phyloP scores from a whole-genome alignment of 2,888 invertebrate species.

The Elmis aenea region DNA sequence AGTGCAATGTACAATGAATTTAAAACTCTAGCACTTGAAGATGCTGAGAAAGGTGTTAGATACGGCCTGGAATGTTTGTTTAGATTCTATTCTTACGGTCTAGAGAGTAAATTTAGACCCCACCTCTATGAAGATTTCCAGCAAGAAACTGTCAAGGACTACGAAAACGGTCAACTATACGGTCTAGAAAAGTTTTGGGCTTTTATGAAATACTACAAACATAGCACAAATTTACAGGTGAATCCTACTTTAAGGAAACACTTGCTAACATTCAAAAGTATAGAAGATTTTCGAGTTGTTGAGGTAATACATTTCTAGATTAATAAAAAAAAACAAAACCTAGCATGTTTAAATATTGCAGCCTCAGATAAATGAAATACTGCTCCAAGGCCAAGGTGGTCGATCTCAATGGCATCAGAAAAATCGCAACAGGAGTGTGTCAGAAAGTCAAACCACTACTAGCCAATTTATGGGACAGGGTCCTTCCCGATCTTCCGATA shows the following conservation, averaged over 20 bases:
- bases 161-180: slow-evolving; percentile 90
- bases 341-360: slow-evolving; percentile 36
- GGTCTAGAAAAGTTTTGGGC: slow-evolving; percentile 99
- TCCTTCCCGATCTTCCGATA: slow-evolving; percentile 17
- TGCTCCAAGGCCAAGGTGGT: slow-evolving; percentile 48
- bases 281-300: slow-evolving; percentile 83
- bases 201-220: slow-evolving; percentile 93
- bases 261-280: slow-evolving; percentile 74
- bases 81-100: slow-evolving; percentile 96
- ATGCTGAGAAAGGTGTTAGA: slow-evolving; percentile 84
- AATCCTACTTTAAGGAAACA: slow-evolving; percentile 67
- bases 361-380: slow-evolving; percentile 59
- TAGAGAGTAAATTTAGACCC: slow-evolving; percentile 94
- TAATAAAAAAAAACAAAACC: background rate
- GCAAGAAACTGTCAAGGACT: slow-evolving; percentile 83
- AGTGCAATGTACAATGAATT: slow-evolving; percentile 98
- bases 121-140: slow-evolving; percentile 96
- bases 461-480: slow-evolving; percentile 4
- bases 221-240: slow-evolving; percentile 68
- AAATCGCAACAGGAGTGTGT: slow-evolving; percentile 61
- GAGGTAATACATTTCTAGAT: slow-evolving; percentile 50
- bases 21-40: slow-evolving; percentile 85
- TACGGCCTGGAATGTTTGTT: slow-evolving; percentile 84
- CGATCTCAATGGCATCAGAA: slow-evolving; percentile 48
- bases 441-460: slow-evolving; percentile 51